Evolutionary conservation across 1,140 invertebrate genomes (phyloP), one percentile per base, ranked within the genome.

Genomic region (Leptoteleia sp.): DNA sequence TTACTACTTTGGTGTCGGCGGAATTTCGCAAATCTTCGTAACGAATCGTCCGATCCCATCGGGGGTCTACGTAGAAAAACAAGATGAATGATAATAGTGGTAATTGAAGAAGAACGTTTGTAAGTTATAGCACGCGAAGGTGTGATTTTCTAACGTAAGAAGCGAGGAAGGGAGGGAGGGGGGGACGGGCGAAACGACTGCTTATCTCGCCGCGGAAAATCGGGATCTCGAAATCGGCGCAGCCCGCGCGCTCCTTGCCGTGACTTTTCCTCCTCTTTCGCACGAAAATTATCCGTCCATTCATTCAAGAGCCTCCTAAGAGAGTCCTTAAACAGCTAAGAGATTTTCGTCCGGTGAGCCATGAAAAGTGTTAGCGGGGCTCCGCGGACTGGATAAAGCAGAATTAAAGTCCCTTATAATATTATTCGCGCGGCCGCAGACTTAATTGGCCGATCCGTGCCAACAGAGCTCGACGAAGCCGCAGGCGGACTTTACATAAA

Each of bases 401-500:
- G 65, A 70, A 79, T 79, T 73, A 79, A 70, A 73, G 76, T 79
- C 57, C 57, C 31, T 79, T 68, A 73, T 68, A 70, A 68, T 79
- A 59, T 79, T 79, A 78, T 67, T 72, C 61, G 54, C 45, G 62
- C 76, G 54, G 43, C 68, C 68, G 61, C 76, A 65, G 31, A 68
- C 62, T 77, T 80, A 80, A 80, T 80, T 80, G 67, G 67, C 50
- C 68, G 68, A 76, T 67, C 42, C 48, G 45, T 72, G 78, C 57
- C 73, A 76, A 52, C 62, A 45, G 3, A 62, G 62, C 43, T 47
- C 59, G 52, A 40, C 35, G 42, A 61, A 76, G 73, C 73, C 76
- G 57, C 62, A 73, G 73, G 57, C 73, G 73, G n/a, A 80, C 65
- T 80, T 80, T 68, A 73, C 73, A 76, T 81, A 76, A 81, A 82